phyloP scores from a whole-genome alignment of 2,888 invertebrate genomes.

The Furcula furcula region DNA sequence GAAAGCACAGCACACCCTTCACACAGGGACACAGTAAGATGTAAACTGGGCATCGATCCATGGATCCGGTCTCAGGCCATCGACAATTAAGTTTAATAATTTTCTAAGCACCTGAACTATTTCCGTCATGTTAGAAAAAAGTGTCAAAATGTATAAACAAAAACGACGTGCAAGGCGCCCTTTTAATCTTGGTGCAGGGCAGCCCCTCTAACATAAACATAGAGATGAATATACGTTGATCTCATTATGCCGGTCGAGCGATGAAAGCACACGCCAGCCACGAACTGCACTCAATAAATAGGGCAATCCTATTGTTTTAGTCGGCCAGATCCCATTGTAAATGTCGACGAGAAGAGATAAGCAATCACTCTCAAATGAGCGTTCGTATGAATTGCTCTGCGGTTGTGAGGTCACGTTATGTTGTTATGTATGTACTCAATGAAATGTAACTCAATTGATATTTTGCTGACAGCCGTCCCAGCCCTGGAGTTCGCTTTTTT shows the following conservation, averaged over 20 bases:
- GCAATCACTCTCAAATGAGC: conserved; percentile 8
- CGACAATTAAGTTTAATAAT: too few relatives aligned
- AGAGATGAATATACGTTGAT: conserved; percentile 50
- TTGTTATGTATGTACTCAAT: background rate
- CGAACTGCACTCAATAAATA: conserved; percentile 50
- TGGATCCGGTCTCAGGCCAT: too few relatives aligned
- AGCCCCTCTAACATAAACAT: conserved; percentile 36
- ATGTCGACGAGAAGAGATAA: conserved; percentile 21
- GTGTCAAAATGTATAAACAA: too few relatives aligned
- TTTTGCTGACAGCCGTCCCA: too few relatives aligned
- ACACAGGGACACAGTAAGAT: too few relatives aligned
- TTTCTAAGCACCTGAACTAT: too few relatives aligned
- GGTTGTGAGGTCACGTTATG: background rate
- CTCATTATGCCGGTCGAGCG: conserved; percentile 55
- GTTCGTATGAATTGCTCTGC: background rate
- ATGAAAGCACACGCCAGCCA: conserved; percentile 52
- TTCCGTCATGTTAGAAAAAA: too few relatives aligned
- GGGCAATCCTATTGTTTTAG: conserved; percentile 53
- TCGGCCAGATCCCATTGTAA: conserved; percentile 20
- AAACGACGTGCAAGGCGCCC: too few relatives aligned
- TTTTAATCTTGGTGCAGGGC: conserved; percentile 32
- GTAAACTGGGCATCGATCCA: too few relatives aligned
- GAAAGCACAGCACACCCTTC: too few relatives aligned
- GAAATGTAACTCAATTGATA: too few relatives aligned
- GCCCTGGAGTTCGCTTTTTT: too few relatives aligned